A percentile compares a stretch with the other conserved stretches of the same genome.
These are phyloP conservation scores for Tolypeutes matacus DNA, from an alignment of 2,797 vertebrate genomes.

Conservation along the genomic window DNA sequence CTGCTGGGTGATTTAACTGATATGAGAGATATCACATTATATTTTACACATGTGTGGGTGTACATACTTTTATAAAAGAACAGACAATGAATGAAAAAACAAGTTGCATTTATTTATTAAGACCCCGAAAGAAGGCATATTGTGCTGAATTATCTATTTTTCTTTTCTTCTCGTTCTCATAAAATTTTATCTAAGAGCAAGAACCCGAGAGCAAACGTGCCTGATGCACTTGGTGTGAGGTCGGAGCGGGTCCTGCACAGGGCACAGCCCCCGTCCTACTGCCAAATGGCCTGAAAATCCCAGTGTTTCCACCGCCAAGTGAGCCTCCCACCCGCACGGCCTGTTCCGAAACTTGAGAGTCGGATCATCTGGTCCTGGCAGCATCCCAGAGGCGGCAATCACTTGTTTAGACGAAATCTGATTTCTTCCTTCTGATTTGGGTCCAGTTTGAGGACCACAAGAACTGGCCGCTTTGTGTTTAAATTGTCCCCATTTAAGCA, in stretches of 20 bases:
- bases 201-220: neutral
- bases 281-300: no score
- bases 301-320: fast-evolving
- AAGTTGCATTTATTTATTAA: neutral
- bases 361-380: fast-evolving
- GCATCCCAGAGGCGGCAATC: neutral
- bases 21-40: neutral
- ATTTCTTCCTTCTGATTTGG: neutral
- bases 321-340: no score
- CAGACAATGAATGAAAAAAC: neutral
- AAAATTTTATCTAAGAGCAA: neutral
- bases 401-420: neutral
- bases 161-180: neutral
- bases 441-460: neutral
- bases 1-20: neutral
- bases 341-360: fast-evolving
- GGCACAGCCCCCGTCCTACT: fast-evolving
- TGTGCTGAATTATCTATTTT: neutral
- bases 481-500: neutral
- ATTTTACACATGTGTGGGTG: no score
- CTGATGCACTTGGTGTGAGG: neutral
- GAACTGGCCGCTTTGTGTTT: neutral
- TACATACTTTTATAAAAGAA: neutral
- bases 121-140: neutral
- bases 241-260: fast-evolving